Evolutionary conservation across 2,888 invertebrate species (phyloP).

Genomic region (Dryococelus australis): DNA sequence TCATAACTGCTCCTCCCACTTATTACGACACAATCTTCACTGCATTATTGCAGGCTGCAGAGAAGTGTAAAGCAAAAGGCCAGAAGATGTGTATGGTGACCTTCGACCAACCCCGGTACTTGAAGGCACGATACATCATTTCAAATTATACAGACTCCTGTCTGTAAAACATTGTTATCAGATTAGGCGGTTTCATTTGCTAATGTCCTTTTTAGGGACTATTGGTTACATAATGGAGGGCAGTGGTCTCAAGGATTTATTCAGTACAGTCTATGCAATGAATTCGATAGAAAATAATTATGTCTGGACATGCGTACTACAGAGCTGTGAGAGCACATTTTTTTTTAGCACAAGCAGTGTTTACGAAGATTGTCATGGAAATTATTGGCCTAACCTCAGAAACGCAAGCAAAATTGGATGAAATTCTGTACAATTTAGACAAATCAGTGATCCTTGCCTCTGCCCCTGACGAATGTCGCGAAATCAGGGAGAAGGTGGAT

Average conservation of each 20-base stretch:
- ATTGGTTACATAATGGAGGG: slow-evolving; percentile 43
- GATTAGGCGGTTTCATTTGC: slow-evolving; percentile 44
- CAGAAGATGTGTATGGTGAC: slow-evolving; percentile 50
- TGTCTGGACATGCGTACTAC: too few relatives aligned
- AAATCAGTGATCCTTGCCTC: too few relatives aligned
- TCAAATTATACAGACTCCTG: slow-evolving; percentile 41
- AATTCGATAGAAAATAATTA: slow-evolving; percentile 9
- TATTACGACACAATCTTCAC: slow-evolving; percentile 41
- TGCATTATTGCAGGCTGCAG: slow-evolving; percentile 43
- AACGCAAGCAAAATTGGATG: not conserved
- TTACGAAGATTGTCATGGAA: not conserved
- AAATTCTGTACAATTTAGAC: slow-evolving; percentile 28
- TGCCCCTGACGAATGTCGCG: too few relatives aligned
- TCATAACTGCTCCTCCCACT: not conserved
- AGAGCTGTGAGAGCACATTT: too few relatives aligned
- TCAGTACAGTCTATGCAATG: not conserved
- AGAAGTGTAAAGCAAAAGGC: slow-evolving; percentile 44
- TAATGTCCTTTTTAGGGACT: slow-evolving; percentile 44
- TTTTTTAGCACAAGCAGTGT: not conserved
- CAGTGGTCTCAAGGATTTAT: slow-evolving; percentile 19
- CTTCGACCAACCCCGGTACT: slow-evolving; percentile 53
- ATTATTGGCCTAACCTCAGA: not conserved
- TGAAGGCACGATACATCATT: slow-evolving; percentile 53
- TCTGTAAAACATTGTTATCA: slow-evolving; percentile 42
- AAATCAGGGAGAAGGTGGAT: too few relatives aligned